Evolutionary conservation across 2,797 vertebrate genomes (phyloP).

Genomic region (Toxotes lorentzi): DNA sequence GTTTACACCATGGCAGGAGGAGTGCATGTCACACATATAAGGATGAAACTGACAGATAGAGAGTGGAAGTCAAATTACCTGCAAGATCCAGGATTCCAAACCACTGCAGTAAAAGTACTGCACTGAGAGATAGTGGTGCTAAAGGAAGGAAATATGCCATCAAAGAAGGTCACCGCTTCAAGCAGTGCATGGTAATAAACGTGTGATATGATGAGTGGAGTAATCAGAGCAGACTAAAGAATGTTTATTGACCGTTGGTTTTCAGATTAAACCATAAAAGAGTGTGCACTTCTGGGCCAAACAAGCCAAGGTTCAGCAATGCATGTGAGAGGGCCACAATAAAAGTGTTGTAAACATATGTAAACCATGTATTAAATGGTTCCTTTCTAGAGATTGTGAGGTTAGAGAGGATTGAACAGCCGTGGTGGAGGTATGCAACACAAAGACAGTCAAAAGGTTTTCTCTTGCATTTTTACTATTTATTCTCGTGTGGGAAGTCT

Average conservation of each 20-base stretch:
- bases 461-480: no score
- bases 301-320: neutral
- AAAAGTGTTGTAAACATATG: no score
- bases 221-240: neutral
- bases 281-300: neutral
- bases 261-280: slow-evolving; percentile 7
- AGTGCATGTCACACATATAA: slow-evolving; percentile 4
- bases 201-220: slow-evolving; percentile 8
- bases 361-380: neutral
- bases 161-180: slow-evolving; percentile 8
- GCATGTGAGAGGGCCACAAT: no score
- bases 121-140: neutral
- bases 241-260: neutral
- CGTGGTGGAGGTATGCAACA: neutral
- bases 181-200: neutral
- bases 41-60: neutral
- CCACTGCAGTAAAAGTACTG: neutral
- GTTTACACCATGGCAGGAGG: slow-evolving; percentile 2
- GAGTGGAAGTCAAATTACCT: neutral
- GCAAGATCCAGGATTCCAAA: neutral
- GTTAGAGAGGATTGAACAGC: neutral
- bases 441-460: no score
- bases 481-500: neutral
- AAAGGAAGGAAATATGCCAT: slow-evolving; percentile 17
- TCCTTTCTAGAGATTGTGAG: neutral